Evolutionary conservation across 53 echinoderm and acorn worm species (phyloP).

Genomic region (Stichopus horrens): DNA sequence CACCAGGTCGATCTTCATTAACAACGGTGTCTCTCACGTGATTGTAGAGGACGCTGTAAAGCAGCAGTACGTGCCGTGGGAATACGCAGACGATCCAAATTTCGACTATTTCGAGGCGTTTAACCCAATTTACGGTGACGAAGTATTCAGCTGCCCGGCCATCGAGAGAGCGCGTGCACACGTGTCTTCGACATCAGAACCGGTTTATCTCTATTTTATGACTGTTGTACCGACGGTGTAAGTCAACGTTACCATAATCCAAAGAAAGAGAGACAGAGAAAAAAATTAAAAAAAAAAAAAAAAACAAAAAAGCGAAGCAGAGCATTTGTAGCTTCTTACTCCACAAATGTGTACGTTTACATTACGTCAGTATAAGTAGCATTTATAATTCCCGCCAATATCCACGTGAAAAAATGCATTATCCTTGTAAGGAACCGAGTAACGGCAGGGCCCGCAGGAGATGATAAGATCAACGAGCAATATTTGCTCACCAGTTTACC

Average conservation of each 20-base stretch:
- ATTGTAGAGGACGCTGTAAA: conserved; percentile 11
- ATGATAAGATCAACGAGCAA: too few relatives aligned
- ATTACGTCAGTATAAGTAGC: too few relatives aligned
- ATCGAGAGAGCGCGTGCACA: background rate
- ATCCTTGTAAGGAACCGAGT: too few relatives aligned
- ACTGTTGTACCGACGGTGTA: conserved; percentile 26
- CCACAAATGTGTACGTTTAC: too few relatives aligned
- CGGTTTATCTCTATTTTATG: conserved; percentile 28
- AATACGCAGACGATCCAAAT: background rate
- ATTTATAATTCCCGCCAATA: too few relatives aligned
- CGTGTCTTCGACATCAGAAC: background rate
- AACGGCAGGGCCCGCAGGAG: too few relatives aligned
- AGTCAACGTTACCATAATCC: background rate
- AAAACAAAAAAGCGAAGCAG: background rate
- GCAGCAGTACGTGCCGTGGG: conserved; percentile 5
- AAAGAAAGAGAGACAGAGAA: background rate
- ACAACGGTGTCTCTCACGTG: background rate
- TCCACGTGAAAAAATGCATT: too few relatives aligned
- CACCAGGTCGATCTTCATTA: background rate
- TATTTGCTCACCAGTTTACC: too few relatives aligned
- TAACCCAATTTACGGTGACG: conserved; percentile 26
- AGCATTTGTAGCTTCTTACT: too few relatives aligned
- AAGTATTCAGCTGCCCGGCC: conserved; percentile 28
- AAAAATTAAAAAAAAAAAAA: background rate
- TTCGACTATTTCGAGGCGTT: conserved; percentile 26